Conservation (phyloP, 92 coral and sea anemone genomes). For the Desmophyllum pertusum region DNA sequence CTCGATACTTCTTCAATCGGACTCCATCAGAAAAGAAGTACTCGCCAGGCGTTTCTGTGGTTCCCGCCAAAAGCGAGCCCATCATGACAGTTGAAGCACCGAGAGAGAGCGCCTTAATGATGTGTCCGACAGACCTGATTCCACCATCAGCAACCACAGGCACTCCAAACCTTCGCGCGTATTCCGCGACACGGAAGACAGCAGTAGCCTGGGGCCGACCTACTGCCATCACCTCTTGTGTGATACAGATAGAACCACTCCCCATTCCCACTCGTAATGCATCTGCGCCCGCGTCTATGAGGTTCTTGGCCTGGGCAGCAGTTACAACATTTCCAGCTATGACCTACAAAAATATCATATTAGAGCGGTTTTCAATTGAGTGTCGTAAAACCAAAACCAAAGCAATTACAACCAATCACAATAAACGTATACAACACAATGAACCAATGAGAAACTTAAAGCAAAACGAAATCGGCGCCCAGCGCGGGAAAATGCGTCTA, state of each 20-base stretch:
- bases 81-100: conserved; percentile 99
- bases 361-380: too few species aligned
- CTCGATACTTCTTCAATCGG: conserved; percentile 94
- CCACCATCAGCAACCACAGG: conserved; percentile 99
- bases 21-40: conserved; percentile 94
- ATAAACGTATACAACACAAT: too few species aligned
- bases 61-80: conserved; percentile 98
- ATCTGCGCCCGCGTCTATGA: conserved; percentile 97
- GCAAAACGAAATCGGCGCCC: too few species aligned
- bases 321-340: conserved; percentile 99
- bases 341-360: conserved; percentile 60
- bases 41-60: conserved; percentile 97
- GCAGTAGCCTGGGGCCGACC: conserved; percentile 99
- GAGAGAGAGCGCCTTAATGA: conserved; percentile 86
- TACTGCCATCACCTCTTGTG: conserved; percentile 99
- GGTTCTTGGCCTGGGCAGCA: conserved; percentile 94
- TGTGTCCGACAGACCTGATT: conserved; percentile 86
- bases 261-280: conserved; percentile 99
- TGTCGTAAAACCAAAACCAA: too few species aligned
- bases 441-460: too few species aligned
- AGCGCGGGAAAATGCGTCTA: too few species aligned
- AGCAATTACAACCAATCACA: too few species aligned
- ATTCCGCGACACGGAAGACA: conserved; percentile 92
- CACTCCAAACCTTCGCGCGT: conserved; percentile 90
- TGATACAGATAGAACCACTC: conserved; percentile 97